Base-by-base conservation (phyloP, 2,113 vertebrate genomes). In the Pollimyrus isidori region DNA sequence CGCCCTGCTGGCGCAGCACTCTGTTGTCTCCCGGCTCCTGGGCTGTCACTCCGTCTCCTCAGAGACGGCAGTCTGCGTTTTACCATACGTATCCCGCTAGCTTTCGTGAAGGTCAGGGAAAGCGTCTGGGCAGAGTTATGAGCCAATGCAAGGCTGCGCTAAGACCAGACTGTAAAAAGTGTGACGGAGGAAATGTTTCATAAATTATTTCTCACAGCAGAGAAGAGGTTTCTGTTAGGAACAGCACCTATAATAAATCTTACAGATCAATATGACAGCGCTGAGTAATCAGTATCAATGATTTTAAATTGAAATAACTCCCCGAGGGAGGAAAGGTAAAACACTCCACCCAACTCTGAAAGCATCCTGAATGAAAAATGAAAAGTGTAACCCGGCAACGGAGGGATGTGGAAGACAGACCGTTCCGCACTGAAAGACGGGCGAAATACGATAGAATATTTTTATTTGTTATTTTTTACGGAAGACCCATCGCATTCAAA, bases 221-320 rank as follows among this genome's bases (percentile, higher is more conserved):
- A 89, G 89, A 56, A 56, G 90, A 80, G 90, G 90, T 46, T 93
- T 94, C 92, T 93, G 92, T 87, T 30, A 92, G 89, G 87, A 91
- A 92, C 87, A 58, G 91, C 56, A 90, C 90, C 92, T 90, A 93
- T 93, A 92, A 95, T 95, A 95, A 96, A 96, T 96, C 95, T 93
- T 89, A 92, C 88, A 93, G 94, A 95, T 96, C 95, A 94, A 96
- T 95, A 95, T 92, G 94, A 94, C 95, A 93, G 92, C 91, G 58
- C 91, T 17, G 62, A 93, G 95, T 94, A 94, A 96, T 96, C 94
- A 94, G 93, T 93, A 95, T 95, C 95, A 96, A 94, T 94, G 94
- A 95, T 95, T 95, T 92, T 91, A 93, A 93, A 93, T 91, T 90
- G 92, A 94, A 93, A 95, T 91, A 91, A 93, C 93, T 94, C 92